Percentiles rank a stretch among this genome's conserved stretches.
Conservation (phyloP, 2,113 vertebrate genomes). For the Thryonomys swinderianus region DNA sequence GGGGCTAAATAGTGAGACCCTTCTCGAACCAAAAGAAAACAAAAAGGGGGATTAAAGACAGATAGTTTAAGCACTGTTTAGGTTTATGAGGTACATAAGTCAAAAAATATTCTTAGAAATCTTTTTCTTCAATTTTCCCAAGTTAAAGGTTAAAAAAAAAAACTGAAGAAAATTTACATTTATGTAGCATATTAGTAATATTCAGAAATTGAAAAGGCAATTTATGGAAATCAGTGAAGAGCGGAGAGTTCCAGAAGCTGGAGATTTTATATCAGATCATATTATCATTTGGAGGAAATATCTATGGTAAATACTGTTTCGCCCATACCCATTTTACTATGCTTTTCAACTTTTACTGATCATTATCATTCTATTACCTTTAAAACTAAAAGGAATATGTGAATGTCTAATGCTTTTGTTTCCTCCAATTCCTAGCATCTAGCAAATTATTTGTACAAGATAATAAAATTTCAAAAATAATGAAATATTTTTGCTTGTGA, state of each 20-base stretch:
- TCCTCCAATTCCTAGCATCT: not conserved
- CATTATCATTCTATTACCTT: not conserved
- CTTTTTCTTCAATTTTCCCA: not conserved
- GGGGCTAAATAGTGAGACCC: too few species aligned
- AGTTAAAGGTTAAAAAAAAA: constrained; percentile 14
- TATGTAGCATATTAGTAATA: not conserved
- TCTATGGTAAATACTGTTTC: not conserved
- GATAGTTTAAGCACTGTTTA: not conserved
- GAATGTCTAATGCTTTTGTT: not conserved
- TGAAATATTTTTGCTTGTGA: not conserved
- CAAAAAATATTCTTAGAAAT: not conserved
- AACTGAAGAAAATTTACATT: not conserved
- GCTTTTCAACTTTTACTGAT: not conserved
- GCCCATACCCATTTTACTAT: not conserved
- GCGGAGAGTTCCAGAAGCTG: not conserved
- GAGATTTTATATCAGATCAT: not conserved
- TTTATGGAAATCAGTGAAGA: not conserved
- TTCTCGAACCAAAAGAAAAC: too few species aligned
- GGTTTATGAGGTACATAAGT: not conserved
- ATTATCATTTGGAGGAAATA: not conserved
- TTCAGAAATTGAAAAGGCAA: not conserved
- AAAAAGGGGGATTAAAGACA: too few species aligned
- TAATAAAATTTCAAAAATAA: not conserved
- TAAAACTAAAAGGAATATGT: not conserved
- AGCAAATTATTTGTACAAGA: not conserved